Base-by-base conservation (phyloP, 2,888 invertebrate species). In the Spisula subtruncata region DNA sequence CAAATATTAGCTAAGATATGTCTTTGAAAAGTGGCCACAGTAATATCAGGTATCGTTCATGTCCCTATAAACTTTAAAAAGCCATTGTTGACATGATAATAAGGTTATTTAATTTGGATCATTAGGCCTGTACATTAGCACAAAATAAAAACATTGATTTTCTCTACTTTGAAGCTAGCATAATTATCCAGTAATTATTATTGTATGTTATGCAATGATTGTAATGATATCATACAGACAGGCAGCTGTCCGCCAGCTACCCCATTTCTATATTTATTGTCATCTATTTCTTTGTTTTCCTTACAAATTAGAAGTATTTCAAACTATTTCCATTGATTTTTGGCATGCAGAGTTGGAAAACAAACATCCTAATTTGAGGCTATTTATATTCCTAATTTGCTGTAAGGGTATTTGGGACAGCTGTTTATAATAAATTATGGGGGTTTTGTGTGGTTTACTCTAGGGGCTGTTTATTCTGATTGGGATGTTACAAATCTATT, bases 381-480 rank as follows among this genome's bases (percentile, higher is more conserved):
- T 75, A 35, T 75, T 75, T 75, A 75, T 75, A 75, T 75, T 75
- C 75, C 35, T 2, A 41, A 75, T 75, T 32, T 29, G 32, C 35
- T 35, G 75, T 32, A 32, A 14, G 29, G 75, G 25, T 32, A 32
- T 32, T 75, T 16, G 35, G 75, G 75, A 35, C 83, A 83, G 56
- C 83, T 83, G 83, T 83, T 56, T 14, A 35, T 51, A 29, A 83
- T 87, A 83, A 87, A 75, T 87, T 87, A 87, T 51, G 60, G 86
- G 83, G 79, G 71, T 81, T 82, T 79, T 83, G 75, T 81, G 83
- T 79, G 81, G 56, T 79, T 75, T 75, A 82, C 89, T 83, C 86
- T 51, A 80, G 83, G 60, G 83, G 54, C 16, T 60, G 80, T 86
- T 84, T 89, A 89, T 89, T 80, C 29, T 86, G 86, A 86, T 66